Evolutionary conservation across 2,113 vertebrate genomes (phyloP).

Genomic region (Zapus hudsonius): DNA sequence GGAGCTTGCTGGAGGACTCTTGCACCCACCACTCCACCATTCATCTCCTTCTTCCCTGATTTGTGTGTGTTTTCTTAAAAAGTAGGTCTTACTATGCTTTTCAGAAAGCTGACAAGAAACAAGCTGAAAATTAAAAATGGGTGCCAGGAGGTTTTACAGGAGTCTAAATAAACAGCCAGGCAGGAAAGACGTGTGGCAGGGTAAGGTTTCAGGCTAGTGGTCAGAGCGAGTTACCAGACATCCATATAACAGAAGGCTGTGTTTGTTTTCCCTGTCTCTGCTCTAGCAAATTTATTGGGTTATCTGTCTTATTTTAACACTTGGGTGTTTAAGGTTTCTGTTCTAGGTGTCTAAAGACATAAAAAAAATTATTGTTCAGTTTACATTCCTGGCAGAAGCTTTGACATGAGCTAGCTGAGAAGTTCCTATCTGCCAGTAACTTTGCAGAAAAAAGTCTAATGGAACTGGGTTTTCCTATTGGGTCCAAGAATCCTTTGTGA

Average conservation of each 20-base stretch:
- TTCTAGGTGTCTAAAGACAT: conserved; percentile 76
- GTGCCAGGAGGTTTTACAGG: conserved; percentile 66
- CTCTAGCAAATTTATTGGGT: conserved; percentile 76
- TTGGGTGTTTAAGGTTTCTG: conserved; percentile 80
- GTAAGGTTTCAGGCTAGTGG: conserved; percentile 70
- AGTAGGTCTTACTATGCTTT: conserved; percentile 58
- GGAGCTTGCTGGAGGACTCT: background rate
- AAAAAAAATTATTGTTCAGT: conserved; percentile 79
- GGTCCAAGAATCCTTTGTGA: background rate
- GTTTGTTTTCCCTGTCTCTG: conserved; percentile 79
- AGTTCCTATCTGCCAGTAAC: conserved; percentile 63
- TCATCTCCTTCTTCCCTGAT: conserved; percentile 63
- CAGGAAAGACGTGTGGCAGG: conserved; percentile 76
- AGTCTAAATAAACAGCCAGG: conserved; percentile 70
- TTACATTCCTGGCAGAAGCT: conserved; percentile 73
- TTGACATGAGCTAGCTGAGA: conserved; percentile 75
- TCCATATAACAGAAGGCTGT: conserved; percentile 62
- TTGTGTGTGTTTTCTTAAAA: conserved; percentile 77
- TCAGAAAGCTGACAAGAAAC: conserved; percentile 76
- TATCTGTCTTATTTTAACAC: conserved; percentile 80
- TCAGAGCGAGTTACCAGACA: conserved; percentile 65
- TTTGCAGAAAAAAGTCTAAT: conserved; percentile 22
- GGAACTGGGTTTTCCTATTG: background rate
- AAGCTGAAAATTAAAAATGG: conserved; percentile 71
- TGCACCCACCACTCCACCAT: background rate